Evolutionary conservation across 2,797 vertebrate species (phyloP).

Genomic region (Enoplosus armatus): DNA sequence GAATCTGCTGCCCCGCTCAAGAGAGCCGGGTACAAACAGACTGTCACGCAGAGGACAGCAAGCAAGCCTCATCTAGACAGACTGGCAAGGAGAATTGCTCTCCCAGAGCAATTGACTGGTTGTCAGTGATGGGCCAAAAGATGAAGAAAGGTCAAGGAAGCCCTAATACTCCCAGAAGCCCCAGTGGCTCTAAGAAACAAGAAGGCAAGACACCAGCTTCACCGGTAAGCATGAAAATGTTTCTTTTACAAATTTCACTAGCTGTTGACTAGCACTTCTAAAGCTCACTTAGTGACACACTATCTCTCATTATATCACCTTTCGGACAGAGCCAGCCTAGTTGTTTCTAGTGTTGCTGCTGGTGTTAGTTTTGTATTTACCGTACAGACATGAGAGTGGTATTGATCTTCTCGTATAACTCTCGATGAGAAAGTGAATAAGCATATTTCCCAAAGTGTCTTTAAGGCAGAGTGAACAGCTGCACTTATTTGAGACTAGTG

Average conservation of each 20-base stretch:
- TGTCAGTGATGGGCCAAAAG: slow-evolving; percentile 90
- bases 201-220: slow-evolving; percentile 78
- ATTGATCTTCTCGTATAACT: background rate
- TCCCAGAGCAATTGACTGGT: slow-evolving; percentile 89
- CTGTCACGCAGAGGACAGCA: slow-evolving; percentile 44
- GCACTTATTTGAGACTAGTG: background rate
- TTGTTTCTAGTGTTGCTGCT: background rate
- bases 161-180: slow-evolving; percentile 76
- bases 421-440: background rate
- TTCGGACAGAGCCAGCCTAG: background rate
- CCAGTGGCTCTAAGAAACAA: slow-evolving; percentile 78
- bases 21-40: slow-evolving; percentile 32
- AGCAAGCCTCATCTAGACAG: slow-evolving; percentile 30
- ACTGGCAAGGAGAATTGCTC: slow-evolving; percentile 92
- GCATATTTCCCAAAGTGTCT: background rate
- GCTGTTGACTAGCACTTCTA: background rate
- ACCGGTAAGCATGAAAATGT: slow-evolving; percentile 70
- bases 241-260: background rate
- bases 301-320: background rate
- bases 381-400: background rate
- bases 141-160: slow-evolving; percentile 81
- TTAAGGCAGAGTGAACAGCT: background rate
- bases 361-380: background rate
- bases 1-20: slow-evolving; percentile 47
- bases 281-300: background rate